Evolutionary conservation across 1,140 invertebrate genomes (phyloP).

Genomic region (Pantala flavescens): DNA sequence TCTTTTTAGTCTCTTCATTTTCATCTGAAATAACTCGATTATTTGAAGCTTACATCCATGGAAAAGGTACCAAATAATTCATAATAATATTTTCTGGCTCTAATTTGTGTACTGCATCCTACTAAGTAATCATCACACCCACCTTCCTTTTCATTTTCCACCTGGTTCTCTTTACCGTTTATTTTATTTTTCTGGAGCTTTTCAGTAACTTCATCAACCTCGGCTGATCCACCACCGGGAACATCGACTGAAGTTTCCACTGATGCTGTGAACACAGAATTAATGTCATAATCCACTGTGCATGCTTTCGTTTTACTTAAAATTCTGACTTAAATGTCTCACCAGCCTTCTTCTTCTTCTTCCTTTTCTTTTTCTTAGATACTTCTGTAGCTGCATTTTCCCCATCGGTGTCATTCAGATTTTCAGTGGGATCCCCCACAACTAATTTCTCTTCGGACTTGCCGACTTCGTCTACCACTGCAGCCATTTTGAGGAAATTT

Average conservation of each 20-base stretch:
- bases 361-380: constrained; percentile 59
- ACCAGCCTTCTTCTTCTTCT: constrained; percentile 62
- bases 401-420: constrained; percentile 38
- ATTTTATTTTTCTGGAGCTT: constrained; percentile 17
- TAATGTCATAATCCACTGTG: background rate
- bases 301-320: background rate
- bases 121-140: background rate
- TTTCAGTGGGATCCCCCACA: constrained; percentile 28
- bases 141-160: background rate
- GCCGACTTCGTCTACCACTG: constrained; percentile 41
- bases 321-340: constrained; percentile 25
- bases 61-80: background rate
- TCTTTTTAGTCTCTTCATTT: constrained; percentile 25
- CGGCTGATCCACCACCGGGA: constrained; percentile 32
- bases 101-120: too few relatives aligned
- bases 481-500: constrained; percentile 33
- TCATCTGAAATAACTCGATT: background rate
- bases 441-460: constrained; percentile 22
- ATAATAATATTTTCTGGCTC: background rate
- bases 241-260: constrained; percentile 37
- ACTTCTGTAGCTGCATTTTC: constrained; percentile 44
- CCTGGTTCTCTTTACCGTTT: constrained; percentile 26
- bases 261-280: constrained; percentile 29
- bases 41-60: background rate
- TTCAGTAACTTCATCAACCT: constrained; percentile 15